Percentiles rank a stretch among this genome's conserved stretches.
phyloP scores from a whole-genome alignment of 1,140 invertebrate species.

The Sipha flava region DNA sequence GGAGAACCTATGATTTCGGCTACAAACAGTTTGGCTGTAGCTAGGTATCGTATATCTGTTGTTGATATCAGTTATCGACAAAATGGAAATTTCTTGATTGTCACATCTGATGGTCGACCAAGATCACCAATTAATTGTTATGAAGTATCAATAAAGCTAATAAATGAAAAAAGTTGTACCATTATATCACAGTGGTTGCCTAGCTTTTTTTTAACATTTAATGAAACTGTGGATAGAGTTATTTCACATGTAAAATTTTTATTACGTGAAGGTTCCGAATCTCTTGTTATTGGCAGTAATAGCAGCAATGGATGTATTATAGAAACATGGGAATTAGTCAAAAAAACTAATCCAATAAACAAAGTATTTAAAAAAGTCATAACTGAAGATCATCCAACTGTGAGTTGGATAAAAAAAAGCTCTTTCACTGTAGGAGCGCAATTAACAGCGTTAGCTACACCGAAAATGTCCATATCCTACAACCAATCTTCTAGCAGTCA shows the following conservation, averaged over 20 bases:
- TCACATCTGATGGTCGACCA: conserved; percentile 59
- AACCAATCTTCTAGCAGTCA: conserved; percentile 23
- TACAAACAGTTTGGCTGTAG: conserved; percentile 62
- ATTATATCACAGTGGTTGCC: conserved; percentile 66
- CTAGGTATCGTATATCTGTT: conserved; percentile 61
- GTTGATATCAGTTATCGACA: conserved; percentile 67
- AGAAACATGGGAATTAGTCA: conserved; percentile 78
- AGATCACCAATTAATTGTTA: conserved; percentile 35
- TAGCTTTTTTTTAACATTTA: conserved; percentile 56
- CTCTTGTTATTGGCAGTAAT: conserved; percentile 62
- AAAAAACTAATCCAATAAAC: conserved; percentile 47
- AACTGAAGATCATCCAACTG: conserved; percentile 20
- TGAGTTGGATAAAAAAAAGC: conserved; percentile 23
- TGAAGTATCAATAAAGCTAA: conserved; percentile 51
- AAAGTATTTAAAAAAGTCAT: conserved; percentile 25
- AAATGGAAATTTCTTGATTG: conserved; percentile 72
- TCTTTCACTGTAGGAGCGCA: conserved; percentile 16
- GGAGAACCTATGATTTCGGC: conserved; percentile 44
- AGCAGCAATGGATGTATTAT: conserved; percentile 57
- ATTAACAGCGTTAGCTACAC: conserved; percentile 15
- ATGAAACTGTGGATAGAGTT: conserved; percentile 32
- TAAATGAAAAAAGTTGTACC: conserved; percentile 48
- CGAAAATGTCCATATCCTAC: conserved; percentile 24
- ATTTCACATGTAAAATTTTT: conserved; percentile 59
- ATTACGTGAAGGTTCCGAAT: conserved; percentile 70